Evolutionary conservation across 2,888 invertebrate species (phyloP).

Genomic region (Lasioglossum marginatum): DNA sequence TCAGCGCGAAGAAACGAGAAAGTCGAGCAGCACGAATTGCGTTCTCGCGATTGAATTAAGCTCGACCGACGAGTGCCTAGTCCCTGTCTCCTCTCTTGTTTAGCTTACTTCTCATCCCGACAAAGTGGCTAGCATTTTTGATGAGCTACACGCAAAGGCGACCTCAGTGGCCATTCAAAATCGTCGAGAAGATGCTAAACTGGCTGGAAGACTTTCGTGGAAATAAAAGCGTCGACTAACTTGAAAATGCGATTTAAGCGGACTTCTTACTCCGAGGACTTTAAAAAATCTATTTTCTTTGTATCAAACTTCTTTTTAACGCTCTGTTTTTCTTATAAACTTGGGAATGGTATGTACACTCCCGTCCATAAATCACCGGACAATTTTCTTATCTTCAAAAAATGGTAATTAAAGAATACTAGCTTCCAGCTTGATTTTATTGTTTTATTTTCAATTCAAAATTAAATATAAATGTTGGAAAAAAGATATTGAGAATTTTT

Average conservation of each 20-base stretch:
- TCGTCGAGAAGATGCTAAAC: not conserved
- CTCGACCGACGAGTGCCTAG: not conserved
- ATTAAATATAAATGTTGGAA: too few species aligned
- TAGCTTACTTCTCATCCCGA: not conserved
- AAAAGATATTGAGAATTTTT: too few species aligned
- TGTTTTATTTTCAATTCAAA: too few species aligned
- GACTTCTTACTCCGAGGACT: not conserved
- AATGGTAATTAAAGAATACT: too few species aligned
- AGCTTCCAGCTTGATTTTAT: too few species aligned
- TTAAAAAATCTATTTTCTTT: not conserved
- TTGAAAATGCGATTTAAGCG: not conserved
- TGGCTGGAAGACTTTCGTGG: not conserved
- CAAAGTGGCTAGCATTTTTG: not conserved
- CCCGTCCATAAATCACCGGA: too few species aligned
- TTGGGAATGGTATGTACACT: too few species aligned
- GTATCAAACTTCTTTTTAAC: too few species aligned
- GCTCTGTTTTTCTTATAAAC: too few species aligned
- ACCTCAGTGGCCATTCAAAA: not conserved
- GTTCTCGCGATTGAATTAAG: slow-evolving; percentile 27
- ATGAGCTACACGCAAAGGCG: not conserved
- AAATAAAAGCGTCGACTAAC: not conserved
- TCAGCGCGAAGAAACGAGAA: slow-evolving; percentile 11
- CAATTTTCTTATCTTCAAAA: too few species aligned
- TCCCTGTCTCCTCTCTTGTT: not conserved
- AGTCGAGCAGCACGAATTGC: slow-evolving; percentile 6